Conservation (phyloP, 2,888 invertebrate species). For the Tenthredo scrophulariae region DNA sequence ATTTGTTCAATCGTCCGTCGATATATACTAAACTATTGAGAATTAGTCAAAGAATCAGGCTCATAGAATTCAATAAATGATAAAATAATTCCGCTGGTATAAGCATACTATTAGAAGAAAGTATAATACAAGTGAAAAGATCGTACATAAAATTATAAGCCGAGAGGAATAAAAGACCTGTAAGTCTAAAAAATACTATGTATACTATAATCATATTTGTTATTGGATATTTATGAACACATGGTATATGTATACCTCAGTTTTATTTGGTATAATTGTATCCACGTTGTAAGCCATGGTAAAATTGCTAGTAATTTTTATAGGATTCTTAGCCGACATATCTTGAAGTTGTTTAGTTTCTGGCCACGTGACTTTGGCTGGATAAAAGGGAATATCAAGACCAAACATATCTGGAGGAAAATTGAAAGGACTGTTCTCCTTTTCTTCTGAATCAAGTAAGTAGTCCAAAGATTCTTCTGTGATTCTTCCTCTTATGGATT, state of each 20-base stretch:
- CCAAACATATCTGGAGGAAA: constrained; percentile 63
- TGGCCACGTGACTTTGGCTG: constrained; percentile 68
- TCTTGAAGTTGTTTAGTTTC: constrained; percentile 67
- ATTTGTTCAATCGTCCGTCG: not conserved
- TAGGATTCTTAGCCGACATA: constrained; percentile 64
- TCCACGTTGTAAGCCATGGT: constrained; percentile 67
- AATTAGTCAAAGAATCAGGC: not conserved
- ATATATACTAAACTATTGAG: not conserved
- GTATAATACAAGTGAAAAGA: not conserved
- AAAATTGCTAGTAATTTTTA: constrained; percentile 66
- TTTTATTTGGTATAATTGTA: constrained; percentile 54
- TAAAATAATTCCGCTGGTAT: not conserved
- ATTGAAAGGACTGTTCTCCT: constrained; percentile 45
- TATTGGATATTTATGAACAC: not conserved
- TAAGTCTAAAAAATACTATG: constrained; percentile 54
- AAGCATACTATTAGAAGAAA: not conserved
- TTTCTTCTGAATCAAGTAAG: constrained; percentile 61
- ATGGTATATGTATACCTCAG: constrained; percentile 58
- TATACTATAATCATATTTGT: not conserved
- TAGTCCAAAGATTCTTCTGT: constrained; percentile 67
- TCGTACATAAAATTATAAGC: not conserved
- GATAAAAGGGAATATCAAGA: constrained; percentile 66
- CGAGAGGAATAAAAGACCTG: not conserved
- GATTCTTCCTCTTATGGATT: constrained; percentile 65
- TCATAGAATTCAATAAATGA: not conserved